Base-by-base conservation (phyloP, 2,797 vertebrate genomes). In the Sternotherus odoratus region DNA sequence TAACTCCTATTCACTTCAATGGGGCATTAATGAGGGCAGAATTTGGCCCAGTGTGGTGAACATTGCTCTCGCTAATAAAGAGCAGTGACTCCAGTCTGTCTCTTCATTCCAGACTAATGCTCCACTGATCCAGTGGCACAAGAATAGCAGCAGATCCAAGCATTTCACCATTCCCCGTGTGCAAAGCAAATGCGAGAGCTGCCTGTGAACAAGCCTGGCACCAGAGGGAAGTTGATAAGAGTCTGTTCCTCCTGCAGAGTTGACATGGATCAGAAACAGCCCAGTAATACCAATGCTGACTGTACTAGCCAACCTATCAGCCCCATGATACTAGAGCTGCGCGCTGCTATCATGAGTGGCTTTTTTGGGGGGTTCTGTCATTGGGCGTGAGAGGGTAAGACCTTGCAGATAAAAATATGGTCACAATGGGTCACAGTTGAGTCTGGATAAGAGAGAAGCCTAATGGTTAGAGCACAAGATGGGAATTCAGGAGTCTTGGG, bases 11-110 rank as follows among this genome's bases (percentile, higher is more conserved):
- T 26, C 0, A 2, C 79, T 88, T 77, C 91, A 0, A 1, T 1
- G 1, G 77, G 85, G 90, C 78, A 30, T 8, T 43, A 85, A 82
- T 5, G 69, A 90, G 77, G 83, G 60, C 80, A 69, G 23, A 7
- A 49, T 78, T 39, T 90, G 86, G 86, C 69, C 86, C 33, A 60
- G n/a, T 1, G 51, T 82, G 91, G 26, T 0, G 0, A 91, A 66
- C 6, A 1, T 56, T 87, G 1, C 39, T 84, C 90, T 94, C 43
- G 10, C 74, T 94, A 91, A 94, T 78, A 89, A 79, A 84, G 74
- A 91, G 36, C 16, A 54, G 95, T 82, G 79, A 66, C 66, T 83
- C 39, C 56, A 5, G 66, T 39, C 16, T 26, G 1, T 2, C 9
- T 54, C 66, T 85, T 33, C 50, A 54, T 2, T 50, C 54, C 72